Conservation (phyloP, 1,140 invertebrate species). For the Drosophila yakuba region DNA sequence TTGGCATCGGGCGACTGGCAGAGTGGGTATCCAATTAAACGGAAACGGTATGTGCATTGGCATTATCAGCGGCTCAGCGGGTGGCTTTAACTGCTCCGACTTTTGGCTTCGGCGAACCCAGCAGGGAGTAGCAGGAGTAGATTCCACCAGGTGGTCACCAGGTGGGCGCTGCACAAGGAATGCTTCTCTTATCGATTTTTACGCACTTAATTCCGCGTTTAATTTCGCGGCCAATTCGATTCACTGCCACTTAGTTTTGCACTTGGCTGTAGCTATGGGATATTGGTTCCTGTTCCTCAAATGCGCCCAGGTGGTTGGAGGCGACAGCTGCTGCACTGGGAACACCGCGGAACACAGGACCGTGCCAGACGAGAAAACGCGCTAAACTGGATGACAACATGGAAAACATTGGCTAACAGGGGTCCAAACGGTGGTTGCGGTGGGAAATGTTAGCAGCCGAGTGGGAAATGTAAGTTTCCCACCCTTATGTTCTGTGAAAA, state of each 20-base stretch:
- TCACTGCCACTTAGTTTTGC: background rate
- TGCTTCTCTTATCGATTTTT: conserved; percentile 68
- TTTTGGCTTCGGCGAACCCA: conserved; percentile 19
- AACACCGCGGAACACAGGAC: conserved; percentile 16
- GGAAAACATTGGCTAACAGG: conserved; percentile 31
- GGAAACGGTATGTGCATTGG: conserved; percentile 55
- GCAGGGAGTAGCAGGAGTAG: background rate
- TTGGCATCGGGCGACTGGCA: conserved; percentile 73
- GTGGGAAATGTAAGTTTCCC: conserved; percentile 25
- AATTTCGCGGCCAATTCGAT: background rate
- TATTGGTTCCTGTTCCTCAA: conserved; percentile 16
- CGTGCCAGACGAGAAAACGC: conserved; percentile 56
- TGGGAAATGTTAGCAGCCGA: conserved; percentile 27
- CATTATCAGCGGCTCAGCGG: conserved; percentile 58
- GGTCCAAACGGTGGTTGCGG: conserved; percentile 10
- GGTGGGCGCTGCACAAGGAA: conserved; percentile 2
- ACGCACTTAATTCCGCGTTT: conserved; percentile 41
- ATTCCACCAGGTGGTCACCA: background rate
- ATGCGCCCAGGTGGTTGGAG: conserved; percentile 12
- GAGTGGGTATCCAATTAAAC: conserved; percentile 62
- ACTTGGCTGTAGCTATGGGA: background rate
- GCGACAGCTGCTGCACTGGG: conserved; percentile 27
- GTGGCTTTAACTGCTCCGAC: conserved; percentile 1
- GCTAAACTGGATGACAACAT: conserved; percentile 54
- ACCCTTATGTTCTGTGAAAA: background rate